A percentile compares a stretch with the other conserved stretches of the same genome.
Evolutionary conservation across 2,888 invertebrate species (phyloP).

Genomic region (Volucella zonaria): DNA sequence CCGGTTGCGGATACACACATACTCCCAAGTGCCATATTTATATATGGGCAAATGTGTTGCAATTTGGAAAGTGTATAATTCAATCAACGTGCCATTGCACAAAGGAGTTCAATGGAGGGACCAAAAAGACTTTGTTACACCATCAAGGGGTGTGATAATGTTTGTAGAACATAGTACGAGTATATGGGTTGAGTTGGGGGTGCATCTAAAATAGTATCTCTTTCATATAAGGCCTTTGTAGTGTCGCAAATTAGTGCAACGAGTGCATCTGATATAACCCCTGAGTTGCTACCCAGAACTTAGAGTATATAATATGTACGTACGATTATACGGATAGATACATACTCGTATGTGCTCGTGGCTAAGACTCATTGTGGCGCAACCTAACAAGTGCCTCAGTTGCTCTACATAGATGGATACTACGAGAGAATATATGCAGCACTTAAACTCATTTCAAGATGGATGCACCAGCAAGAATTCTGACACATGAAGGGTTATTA

Average conservation of each 20-base stretch:
- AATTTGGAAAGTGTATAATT: slow-evolving; percentile 55
- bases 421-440: slow-evolving; percentile 2
- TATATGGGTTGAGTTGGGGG: background rate
- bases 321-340: background rate
- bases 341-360: background rate
- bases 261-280: slow-evolving; percentile 49
- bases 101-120: slow-evolving; percentile 38
- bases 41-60: background rate
- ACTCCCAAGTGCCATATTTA: background rate
- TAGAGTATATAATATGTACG: too few relatives aligned
- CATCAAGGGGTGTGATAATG: too few relatives aligned
- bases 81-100: slow-evolving; percentile 53
- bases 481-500: slow-evolving; percentile 55
- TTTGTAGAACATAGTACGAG: background rate
- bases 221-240: slow-evolving; percentile 22
- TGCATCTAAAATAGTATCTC: background rate
- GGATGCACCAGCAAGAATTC: slow-evolving; percentile 34
- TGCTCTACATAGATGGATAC: background rate
- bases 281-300: too few relatives aligned
- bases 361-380: slow-evolving; percentile 39
- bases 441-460: slow-evolving; percentile 61
- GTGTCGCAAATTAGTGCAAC: slow-evolving; percentile 52
- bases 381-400: slow-evolving; percentile 52
- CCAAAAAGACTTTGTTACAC: slow-evolving; percentile 61
- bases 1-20: background rate